A percentile compares a stretch with the other conserved stretches of the same genome.
phyloP scores from a whole-genome alignment of 2,797 vertebrate species.

The Delichon dasypus region DNA sequence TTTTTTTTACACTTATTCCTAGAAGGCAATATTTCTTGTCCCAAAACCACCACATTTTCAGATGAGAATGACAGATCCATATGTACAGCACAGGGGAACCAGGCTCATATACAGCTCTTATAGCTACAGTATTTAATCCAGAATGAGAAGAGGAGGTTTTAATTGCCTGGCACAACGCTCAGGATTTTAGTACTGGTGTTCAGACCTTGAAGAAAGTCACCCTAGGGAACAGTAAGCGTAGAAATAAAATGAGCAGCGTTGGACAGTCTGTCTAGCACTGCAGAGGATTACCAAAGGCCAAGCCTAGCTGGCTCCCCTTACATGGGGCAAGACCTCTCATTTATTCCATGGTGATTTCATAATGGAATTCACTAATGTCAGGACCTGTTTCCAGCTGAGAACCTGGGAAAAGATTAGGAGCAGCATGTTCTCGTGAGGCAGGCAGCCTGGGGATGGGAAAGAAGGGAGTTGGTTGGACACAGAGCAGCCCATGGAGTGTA shows the following conservation, averaged over 20 bases:
- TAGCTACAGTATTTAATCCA: neutral
- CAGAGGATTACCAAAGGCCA: neutral
- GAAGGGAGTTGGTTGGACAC: neutral
- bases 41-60: neutral
- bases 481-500: rapidly evolving
- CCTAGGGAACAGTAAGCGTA: neutral
- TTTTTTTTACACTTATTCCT: neutral
- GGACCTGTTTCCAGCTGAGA: neutral
- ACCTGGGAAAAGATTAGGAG: neutral
- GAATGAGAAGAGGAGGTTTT: neutral
- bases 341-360: neutral
- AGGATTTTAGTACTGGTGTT: neutral
- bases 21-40: neutral
- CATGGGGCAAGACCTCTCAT: neutral
- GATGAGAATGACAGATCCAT: neutral
- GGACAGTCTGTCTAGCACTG: neutral
- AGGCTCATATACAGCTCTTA: neutral
- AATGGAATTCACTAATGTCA: neutral
- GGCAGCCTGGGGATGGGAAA: neutral
- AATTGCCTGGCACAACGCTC: neutral
- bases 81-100: neutral
- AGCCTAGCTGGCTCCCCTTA: neutral
- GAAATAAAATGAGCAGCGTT: neutral
- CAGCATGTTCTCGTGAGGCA: rapidly evolving
- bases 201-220: neutral